Conservation (phyloP, 2,797 vertebrate species). For the Esox lucius region DNA sequence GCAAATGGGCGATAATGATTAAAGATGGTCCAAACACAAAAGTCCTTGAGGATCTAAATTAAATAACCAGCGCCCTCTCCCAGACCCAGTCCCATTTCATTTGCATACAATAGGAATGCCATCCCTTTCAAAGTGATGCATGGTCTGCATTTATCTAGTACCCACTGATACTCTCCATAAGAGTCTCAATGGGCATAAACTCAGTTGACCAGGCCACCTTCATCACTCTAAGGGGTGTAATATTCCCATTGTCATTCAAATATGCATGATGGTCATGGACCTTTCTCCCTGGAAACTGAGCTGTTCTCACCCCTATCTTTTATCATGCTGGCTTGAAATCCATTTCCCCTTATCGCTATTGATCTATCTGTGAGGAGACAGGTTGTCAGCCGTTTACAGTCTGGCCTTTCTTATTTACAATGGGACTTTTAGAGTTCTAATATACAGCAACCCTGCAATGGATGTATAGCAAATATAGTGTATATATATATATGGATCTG, state of each 20-base stretch:
- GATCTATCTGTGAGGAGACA: constrained; percentile 65
- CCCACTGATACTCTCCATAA: constrained; percentile 3
- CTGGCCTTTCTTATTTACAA: constrained; percentile 62
- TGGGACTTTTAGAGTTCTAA: constrained; percentile 52
- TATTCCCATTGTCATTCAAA: constrained; percentile 16
- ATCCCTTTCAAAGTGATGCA: constrained; percentile 30
- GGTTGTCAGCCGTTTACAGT: constrained; percentile 53
- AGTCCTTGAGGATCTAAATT: constrained; percentile 19
- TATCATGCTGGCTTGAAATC: constrained; percentile 51
- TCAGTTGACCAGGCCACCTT: constrained; percentile 18
- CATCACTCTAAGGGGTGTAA: constrained; percentile 12
- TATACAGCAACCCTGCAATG: constrained; percentile 40
- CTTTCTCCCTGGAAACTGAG: constrained; percentile 16
- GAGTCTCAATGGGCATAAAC: constrained; percentile 11
- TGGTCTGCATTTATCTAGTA: constrained; percentile 8
- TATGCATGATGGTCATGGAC: constrained; percentile 5
- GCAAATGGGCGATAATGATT: background rate
- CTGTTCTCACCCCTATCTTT: constrained; percentile 32
- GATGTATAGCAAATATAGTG: constrained; percentile 51
- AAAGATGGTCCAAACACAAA: constrained; percentile 5
- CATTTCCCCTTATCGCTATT: constrained; percentile 61
- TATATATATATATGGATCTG: constrained; percentile 9
- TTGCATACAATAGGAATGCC: constrained; percentile 12
- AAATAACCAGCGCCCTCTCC: constrained; percentile 14
- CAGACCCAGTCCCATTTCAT: constrained; percentile 1